Conservation (phyloP, 2,888 invertebrate species). For the Drosophila prolongata region DNA sequence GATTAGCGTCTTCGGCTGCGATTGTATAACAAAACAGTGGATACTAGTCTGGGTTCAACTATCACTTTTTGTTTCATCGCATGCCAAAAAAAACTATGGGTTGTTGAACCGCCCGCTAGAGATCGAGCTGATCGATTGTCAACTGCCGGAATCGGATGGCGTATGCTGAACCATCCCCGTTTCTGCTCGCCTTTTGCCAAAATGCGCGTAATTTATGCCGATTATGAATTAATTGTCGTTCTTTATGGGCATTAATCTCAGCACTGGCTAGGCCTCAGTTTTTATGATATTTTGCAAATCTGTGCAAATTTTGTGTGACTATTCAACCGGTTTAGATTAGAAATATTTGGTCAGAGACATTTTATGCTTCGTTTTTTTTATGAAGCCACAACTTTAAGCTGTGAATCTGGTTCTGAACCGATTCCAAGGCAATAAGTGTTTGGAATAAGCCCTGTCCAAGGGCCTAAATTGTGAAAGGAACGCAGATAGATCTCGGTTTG, state of each 20-base stretch:
- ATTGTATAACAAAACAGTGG: slow-evolving; percentile 32
- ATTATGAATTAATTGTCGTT: slow-evolving; percentile 56
- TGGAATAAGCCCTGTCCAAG: slow-evolving; percentile 50
- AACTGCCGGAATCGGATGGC: slow-evolving; percentile 47
- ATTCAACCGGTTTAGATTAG: slow-evolving; percentile 26
- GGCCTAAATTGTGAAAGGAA: slow-evolving; percentile 58
- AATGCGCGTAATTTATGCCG: slow-evolving; percentile 51
- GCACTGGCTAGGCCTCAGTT: slow-evolving; percentile 24
- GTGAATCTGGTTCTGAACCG: slow-evolving; percentile 54
- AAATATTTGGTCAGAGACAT: slow-evolving; percentile 8
- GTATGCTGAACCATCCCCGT: slow-evolving; percentile 48
- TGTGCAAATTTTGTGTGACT: slow-evolving; percentile 16
- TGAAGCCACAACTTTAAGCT: neutral
- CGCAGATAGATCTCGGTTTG: slow-evolving; percentile 6
- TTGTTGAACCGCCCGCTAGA: slow-evolving; percentile 63
- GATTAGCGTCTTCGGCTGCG: slow-evolving; percentile 27
- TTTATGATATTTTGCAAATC: slow-evolving; percentile 4
- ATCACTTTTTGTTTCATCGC: slow-evolving; percentile 64
- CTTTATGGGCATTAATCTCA: slow-evolving; percentile 25
- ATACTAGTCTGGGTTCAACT: slow-evolving; percentile 45
- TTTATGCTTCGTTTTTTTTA: slow-evolving; percentile 1
- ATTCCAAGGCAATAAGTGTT: slow-evolving; percentile 49
- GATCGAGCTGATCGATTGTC: slow-evolving; percentile 58
- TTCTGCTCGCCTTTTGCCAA: slow-evolving; percentile 54
- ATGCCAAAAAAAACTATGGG: slow-evolving; percentile 63